Evolutionary conservation across 2,888 invertebrate genomes (phyloP).

Genomic region (Oasisia sp.): DNA sequence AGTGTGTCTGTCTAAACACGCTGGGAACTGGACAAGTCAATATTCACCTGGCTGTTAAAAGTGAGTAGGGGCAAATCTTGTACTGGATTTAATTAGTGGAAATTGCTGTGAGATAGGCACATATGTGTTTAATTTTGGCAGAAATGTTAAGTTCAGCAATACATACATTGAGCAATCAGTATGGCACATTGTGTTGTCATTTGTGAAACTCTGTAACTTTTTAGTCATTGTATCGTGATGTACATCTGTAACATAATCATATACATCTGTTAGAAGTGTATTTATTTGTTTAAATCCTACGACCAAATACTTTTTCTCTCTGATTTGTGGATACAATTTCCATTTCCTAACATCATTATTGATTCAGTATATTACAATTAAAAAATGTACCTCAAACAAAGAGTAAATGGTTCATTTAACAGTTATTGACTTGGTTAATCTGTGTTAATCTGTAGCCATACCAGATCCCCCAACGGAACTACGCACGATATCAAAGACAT

Average conservation of each 20-base stretch:
- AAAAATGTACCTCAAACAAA: not conserved
- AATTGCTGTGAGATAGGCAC: no score
- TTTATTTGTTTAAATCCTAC: not conserved
- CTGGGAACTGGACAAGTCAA: not conserved
- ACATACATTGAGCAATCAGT: not conserved
- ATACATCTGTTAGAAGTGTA: not conserved
- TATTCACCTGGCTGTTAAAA: constrained; percentile 20
- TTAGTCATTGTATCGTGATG: not conserved
- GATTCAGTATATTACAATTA: not conserved
- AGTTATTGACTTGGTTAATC: not conserved
- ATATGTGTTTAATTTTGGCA: not conserved
- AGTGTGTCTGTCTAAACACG: not conserved
- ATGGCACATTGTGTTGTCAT: not conserved
- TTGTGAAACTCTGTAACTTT: not conserved
- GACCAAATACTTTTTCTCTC: not conserved
- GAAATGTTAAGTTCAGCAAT: not conserved
- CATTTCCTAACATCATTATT: not conserved
- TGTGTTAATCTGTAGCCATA: constrained; percentile 43
- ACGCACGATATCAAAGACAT: constrained; percentile 43
- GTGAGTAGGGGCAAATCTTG: not conserved
- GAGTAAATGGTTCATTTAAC: not conserved
- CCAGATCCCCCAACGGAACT: constrained; percentile 53
- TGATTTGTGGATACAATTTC: not conserved
- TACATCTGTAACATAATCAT: not conserved
- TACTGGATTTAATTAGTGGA: not conserved